phyloP scores from a whole-genome alignment of 2,113 vertebrate genomes.

The Motacilla alba region DNA sequence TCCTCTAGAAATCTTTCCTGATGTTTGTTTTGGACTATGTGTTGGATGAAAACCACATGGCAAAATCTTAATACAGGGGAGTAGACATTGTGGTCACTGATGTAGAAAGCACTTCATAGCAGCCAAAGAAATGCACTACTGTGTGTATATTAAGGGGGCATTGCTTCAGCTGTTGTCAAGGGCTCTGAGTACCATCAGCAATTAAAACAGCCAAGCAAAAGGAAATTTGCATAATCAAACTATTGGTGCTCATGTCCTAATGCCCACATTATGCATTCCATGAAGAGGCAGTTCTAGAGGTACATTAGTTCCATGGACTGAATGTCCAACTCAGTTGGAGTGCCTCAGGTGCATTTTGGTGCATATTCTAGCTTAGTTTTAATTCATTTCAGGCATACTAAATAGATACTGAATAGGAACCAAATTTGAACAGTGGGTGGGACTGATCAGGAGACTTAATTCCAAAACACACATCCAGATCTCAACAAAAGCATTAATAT shows the following conservation, averaged over 20 bases:
- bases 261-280: not conserved
- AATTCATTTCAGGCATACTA: not conserved
- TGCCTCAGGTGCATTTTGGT: not conserved
- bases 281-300: not conserved
- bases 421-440: accelerated
- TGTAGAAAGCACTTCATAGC: not conserved
- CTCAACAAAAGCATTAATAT: not conserved
- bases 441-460: not conserved
- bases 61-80: not conserved
- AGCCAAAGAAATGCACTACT: not conserved
- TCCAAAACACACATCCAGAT: not conserved
- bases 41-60: not conserved
- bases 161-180: not conserved
- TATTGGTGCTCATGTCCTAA: not conserved
- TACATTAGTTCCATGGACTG: not conserved
- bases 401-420: not conserved
- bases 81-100: not conserved
- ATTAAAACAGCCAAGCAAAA: not conserved
- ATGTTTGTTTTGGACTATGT: not conserved
- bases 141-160: not conserved
- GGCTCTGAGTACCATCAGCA: not conserved
- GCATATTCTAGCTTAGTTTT: not conserved
- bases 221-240: not conserved
- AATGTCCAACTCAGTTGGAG: not conserved
- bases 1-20: not conserved